Base-by-base conservation (phyloP, 2,888 invertebrate genomes). In the Drosophila nr. perissopoda region DNA sequence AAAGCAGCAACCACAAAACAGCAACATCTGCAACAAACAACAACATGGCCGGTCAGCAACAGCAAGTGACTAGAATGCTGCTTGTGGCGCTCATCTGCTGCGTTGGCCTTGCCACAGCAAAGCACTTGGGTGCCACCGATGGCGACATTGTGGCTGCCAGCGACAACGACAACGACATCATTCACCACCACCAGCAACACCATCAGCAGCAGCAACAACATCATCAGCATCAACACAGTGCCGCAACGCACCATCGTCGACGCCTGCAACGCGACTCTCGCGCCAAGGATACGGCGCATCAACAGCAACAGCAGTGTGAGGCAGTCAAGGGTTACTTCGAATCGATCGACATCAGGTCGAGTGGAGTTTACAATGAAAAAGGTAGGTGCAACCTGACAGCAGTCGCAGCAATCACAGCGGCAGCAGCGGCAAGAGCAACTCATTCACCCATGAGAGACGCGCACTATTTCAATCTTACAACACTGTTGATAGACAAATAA, bases 291-390 rank as follows among this genome's bases (percentile, higher is more conserved):
- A 77, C 86, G 48, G 70, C 67, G 80, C 78, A 64, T 52, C 81
- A 74, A 61, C 88, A 90, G 70, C 87, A 90, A 59, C 81, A 76
- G 67, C 89, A 91, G 71, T 92, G 92, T 79, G 89, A 91, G 31
- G 76, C 88, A 63, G 91, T 92, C 65, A 90, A 91, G 74, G 83
- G 83, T 73, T 92, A 92, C 85, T 92, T 92, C 66, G 91, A 92
- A 76, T 90, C 92, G 82, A 92, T 92, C 82, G 91, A 92, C 87
- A 90, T 92, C 72, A 84, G 90, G 78, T 81, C 89, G 84, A 91
- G 87, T 80, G 92, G 91, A 74, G 81, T 81, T 79, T 89, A 88
- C 72, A 90, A 90, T 83, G 86, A 91, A 82, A 92, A 91, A 92
- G 92, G 92, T 92, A 75, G 72, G 79, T 66, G 29, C 40, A 51